Evolutionary conservation across 2,888 invertebrate species (phyloP).

Genomic region (Subacronicta megacephala): DNA sequence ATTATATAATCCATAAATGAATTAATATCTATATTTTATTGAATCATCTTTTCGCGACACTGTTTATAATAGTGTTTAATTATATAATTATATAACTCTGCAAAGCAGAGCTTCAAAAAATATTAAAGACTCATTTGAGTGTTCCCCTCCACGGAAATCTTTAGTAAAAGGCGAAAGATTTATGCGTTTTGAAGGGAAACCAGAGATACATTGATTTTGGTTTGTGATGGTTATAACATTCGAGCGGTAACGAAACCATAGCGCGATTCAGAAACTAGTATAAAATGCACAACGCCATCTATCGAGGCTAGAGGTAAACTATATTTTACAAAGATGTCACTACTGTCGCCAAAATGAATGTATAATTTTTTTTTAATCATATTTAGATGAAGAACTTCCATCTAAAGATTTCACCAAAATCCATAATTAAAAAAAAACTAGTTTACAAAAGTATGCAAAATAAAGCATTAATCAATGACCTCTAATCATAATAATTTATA

Average conservation of each 20-base stretch:
- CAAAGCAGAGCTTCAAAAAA: constrained; percentile 56
- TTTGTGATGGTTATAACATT: constrained; percentile 4
- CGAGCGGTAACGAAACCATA: constrained; percentile 35
- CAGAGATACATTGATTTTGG: constrained; percentile 78
- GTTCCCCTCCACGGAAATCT: constrained; percentile 94
- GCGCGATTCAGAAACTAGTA: constrained; percentile 25
- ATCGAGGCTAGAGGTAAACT: constrained; percentile 9
- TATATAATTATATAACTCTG: constrained; percentile 12
- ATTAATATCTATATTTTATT: no score
- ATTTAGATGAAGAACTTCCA: constrained; percentile 11
- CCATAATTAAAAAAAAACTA: background rate
- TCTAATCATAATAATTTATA: background rate
- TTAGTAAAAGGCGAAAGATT: constrained; percentile 95
- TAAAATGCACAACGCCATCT: constrained; percentile 33
- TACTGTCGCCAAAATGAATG: background rate
- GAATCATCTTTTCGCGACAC: no score
- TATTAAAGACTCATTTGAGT: constrained; percentile 91
- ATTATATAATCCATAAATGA: no score
- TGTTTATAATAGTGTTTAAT: no score
- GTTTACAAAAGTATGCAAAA: constrained; percentile 17
- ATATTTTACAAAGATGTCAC: background rate
- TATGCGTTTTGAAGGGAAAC: constrained; percentile 92
- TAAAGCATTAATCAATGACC: constrained; percentile 1
- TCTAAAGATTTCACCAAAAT: constrained; percentile 14
- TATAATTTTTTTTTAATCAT: no score